A percentile compares a stretch with the other conserved stretches of the same genome.
These are phyloP conservation scores for Bhutanitis thaidina DNA, from an alignment of 2,888 invertebrate species.

Conservation along the genomic window DNA sequence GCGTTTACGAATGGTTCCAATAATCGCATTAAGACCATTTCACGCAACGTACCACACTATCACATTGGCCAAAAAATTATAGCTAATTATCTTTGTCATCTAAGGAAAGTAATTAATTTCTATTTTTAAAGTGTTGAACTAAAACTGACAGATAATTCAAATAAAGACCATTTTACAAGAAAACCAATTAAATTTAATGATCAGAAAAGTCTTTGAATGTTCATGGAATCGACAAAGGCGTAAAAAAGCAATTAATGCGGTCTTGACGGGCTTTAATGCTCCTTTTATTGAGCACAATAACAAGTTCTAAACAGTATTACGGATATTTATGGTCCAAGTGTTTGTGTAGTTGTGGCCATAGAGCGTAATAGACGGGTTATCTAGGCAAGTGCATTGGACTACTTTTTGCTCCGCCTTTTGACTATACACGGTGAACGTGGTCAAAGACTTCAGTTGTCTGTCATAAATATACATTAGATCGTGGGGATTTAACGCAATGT, in stretches of 20 bases:
- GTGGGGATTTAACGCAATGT: no score
- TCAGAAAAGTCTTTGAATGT: conserved; percentile 12
- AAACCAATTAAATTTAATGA: conserved; percentile 20
- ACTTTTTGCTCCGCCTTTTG: conserved; percentile 39
- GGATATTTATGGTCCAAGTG: conserved; percentile 38
- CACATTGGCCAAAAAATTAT: no score
- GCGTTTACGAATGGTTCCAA: no score
- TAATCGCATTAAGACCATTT: no score
- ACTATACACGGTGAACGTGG: conserved; percentile 31
- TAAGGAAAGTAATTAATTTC: no score
- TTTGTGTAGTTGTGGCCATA: conserved; percentile 12
- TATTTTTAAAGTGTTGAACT: no score
- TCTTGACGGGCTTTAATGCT: conserved; percentile 31
- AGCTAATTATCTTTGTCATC: no score
- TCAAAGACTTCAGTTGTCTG: conserved; percentile 26
- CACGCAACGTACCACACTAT: no score
- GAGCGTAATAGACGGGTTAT: conserved; percentile 29
- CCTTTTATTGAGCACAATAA: conserved; percentile 37
- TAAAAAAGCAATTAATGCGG: conserved; percentile 20
- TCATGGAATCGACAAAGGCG: conserved; percentile 11
- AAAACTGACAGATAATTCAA: no score
- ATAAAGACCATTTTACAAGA: conserved; percentile 5
- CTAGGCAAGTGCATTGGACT: conserved; percentile 30
- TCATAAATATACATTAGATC: conserved; percentile 15
- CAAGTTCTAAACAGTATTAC: conserved; percentile 34